Percentiles rank a stretch among this genome's conserved stretches.
Evolutionary conservation across 2,888 invertebrate genomes (phyloP).

Genomic region (Polydrusus tereticollis): DNA sequence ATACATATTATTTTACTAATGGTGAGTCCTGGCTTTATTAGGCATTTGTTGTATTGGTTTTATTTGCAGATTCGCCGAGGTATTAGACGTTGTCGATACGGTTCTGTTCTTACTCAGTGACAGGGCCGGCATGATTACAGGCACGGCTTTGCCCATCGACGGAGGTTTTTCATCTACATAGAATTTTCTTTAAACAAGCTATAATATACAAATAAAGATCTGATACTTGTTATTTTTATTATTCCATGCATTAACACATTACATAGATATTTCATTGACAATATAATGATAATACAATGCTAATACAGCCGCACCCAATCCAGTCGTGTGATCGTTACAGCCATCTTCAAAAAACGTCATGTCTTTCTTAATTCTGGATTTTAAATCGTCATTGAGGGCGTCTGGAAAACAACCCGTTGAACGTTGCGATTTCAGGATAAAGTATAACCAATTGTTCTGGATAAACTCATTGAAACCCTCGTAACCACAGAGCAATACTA

Average conservation of each 20-base stretch:
- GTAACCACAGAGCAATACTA: slow-evolving; percentile 58
- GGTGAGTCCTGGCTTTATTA: not conserved
- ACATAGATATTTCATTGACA: slow-evolving; percentile 46
- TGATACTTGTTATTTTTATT: too few relatives aligned
- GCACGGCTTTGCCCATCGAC: slow-evolving; percentile 82
- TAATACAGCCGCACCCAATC: slow-evolving; percentile 56
- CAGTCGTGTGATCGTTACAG: slow-evolving; percentile 59
- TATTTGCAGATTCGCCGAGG: slow-evolving; percentile 74
- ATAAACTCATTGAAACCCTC: slow-evolving; percentile 58
- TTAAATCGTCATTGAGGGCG: slow-evolving; percentile 45
- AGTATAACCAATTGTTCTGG: slow-evolving; percentile 53
- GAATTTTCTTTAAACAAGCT: not conserved
- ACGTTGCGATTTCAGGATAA: slow-evolving; percentile 55
- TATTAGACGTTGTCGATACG: slow-evolving; percentile 83
- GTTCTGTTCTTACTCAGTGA: slow-evolving; percentile 86
- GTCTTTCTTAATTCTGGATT: slow-evolving; percentile 52
- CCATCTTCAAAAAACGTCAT: slow-evolving; percentile 54
- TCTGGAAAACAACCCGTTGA: slow-evolving; percentile 55
- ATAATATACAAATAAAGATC: too few relatives aligned
- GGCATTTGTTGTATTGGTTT: too few relatives aligned
- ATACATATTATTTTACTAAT: not conserved
- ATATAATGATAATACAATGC: slow-evolving; percentile 56
- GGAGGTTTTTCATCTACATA: slow-evolving; percentile 77
- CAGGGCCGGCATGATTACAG: slow-evolving; percentile 85
- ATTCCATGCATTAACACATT: not conserved